Evolutionary conservation across 2,113 vertebrate species (phyloP), one percentile per base, ranked within the genome.

Genomic region (Hiodon tergisus): DNA sequence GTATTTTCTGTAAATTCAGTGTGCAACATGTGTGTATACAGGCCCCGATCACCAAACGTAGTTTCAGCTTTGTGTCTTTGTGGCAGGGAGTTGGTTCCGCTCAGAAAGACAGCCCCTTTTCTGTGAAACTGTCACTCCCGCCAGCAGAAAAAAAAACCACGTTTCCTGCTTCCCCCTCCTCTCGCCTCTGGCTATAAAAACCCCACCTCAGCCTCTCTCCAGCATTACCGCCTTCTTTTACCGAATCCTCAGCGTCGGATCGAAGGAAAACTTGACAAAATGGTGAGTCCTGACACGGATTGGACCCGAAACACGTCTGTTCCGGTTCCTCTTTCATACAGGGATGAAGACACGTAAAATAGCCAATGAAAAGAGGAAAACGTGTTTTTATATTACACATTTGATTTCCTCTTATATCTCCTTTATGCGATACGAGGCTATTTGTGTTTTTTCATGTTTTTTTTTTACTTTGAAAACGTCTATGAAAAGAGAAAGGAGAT

Each of bases 181-280:
- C 17, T 55, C 55, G 14, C 31, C 54, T 31, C 51, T 8, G 50
- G 6, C 51, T 76, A 76, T 76, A 76, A 71, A 76, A 62, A 58
- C 65, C 58, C 58, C 67, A 17, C 57, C 67, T 31, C 17, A 57
- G 10, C 14, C 75, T 5, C 6, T 3, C 7, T 2, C 58, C 75
- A 0, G 59, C 75, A 76, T 31, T 61, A 51, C 67, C 62, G 75
- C 75, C 75, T 71, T 76, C 73, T 67, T 17, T 66, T 67, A 62
- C 67, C 75, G 75, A 76, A 76, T 61, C 75, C 75, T 76, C 59
- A n/a, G 63, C 75, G 67, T 76, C 75, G 75, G 67, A 9, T 10
- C 16, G 75, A 70, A 76, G 75, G 75, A 62, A 55, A 69, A 69
- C 2, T n/a, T 13, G 50, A 54, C 67, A 76, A 76, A 76, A 76